Conservation (phyloP, 2,113 vertebrate genomes). For the Trichechus manatus region DNA sequence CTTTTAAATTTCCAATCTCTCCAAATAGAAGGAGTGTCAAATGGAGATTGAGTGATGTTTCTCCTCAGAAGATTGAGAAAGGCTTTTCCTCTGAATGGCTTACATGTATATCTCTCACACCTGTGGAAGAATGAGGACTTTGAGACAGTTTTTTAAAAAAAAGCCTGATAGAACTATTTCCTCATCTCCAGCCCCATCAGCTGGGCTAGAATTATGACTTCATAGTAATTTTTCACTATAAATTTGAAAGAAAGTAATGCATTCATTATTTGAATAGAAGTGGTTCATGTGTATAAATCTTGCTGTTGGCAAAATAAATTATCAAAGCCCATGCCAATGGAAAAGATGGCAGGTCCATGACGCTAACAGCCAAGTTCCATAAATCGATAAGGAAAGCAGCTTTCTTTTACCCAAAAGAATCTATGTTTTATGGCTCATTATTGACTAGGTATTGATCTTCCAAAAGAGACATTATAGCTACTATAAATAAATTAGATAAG, state of each 20-base stretch:
- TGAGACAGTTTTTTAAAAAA: neutral
- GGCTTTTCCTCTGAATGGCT: neutral
- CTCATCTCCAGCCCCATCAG: neutral
- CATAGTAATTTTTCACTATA: conserved; percentile 68
- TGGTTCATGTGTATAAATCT: conserved; percentile 64
- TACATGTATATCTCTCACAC: neutral
- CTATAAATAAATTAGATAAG: conserved; percentile 65
- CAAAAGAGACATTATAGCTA: conserved; percentile 27
- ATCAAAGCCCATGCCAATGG: conserved; percentile 58
- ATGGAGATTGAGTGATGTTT: neutral
- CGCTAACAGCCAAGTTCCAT: conserved; percentile 42
- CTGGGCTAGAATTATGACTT: conserved; percentile 66
- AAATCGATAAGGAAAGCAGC: conserved; percentile 15
- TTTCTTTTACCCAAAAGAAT: conserved; percentile 64
- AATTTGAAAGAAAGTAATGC: conserved; percentile 72
- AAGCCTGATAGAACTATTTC: conserved; percentile 23
- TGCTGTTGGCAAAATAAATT: conserved; percentile 75
- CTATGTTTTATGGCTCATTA: conserved; percentile 57
- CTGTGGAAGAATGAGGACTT: neutral
- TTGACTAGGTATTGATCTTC: conserved; percentile 56
- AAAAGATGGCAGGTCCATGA: conserved; percentile 56
- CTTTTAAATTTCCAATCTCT: neutral
- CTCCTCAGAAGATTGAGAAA: neutral
- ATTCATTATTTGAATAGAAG: conserved; percentile 77
- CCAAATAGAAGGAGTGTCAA: neutral